These are phyloP conservation scores for Rhabdomys dilectus DNA, from an alignment of 2,113 vertebrate species.

Conservation along the genomic window DNA sequence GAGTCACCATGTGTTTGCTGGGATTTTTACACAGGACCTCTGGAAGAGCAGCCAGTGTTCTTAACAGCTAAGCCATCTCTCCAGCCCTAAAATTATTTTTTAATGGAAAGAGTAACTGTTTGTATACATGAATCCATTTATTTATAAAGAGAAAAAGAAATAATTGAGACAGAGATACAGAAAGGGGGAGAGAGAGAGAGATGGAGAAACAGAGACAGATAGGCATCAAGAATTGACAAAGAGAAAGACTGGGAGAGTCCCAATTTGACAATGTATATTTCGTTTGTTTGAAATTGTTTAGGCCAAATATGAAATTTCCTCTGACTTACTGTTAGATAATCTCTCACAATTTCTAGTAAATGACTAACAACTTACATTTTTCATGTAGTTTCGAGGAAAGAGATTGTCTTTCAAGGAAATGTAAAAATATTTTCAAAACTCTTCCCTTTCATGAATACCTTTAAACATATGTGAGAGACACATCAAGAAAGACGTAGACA, in stretches of 20 bases:
- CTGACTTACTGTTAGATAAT: constrained; percentile 18
- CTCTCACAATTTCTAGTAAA: constrained; percentile 38
- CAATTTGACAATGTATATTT: neutral
- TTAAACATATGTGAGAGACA: constrained; percentile 38
- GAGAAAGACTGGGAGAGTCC: neutral
- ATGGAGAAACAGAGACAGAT: neutral
- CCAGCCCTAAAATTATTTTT: neutral
- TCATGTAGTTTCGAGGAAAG: constrained; percentile 45
- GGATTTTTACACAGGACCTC: no score
- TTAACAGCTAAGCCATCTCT: no score
- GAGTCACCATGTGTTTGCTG: no score
- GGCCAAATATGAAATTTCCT: neutral
- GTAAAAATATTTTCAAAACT: constrained; percentile 55
- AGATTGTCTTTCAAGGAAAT: constrained; percentile 35
- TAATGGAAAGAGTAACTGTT: neutral
- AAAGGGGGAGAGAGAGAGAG: neutral
- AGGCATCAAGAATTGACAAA: neutral
- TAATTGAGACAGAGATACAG: neutral
- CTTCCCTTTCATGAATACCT: constrained; percentile 50
- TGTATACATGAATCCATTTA: neutral
- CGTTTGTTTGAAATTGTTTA: constrained; percentile 34
- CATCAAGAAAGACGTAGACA: neutral
- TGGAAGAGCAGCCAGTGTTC: no score
- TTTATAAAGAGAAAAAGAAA: neutral
- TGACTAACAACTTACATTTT: constrained; percentile 20